Evolutionary conservation across 2,888 invertebrate species (phyloP).

Genomic region (Prenolepis imparis): DNA sequence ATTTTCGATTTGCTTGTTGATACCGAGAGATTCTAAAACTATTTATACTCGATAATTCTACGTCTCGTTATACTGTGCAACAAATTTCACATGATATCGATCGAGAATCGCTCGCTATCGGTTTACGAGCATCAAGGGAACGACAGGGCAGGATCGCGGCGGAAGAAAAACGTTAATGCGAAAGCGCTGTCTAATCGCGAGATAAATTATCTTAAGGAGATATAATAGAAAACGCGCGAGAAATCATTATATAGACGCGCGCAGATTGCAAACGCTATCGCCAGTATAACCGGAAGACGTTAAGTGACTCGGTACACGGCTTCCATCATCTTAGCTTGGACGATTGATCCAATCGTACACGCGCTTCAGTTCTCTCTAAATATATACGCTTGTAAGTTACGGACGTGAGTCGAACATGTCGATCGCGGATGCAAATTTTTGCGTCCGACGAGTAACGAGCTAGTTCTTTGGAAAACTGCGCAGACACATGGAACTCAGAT

Average conservation of each 20-base stretch:
- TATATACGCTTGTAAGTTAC: conserved; percentile 28
- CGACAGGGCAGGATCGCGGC: not conserved
- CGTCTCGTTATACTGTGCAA: conserved; percentile 18
- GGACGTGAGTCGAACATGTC: not conserved
- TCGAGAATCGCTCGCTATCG: conserved; percentile 17
- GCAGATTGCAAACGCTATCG: conserved; percentile 32
- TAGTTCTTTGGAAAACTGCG: conserved; percentile 41
- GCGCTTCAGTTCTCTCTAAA: not conserved
- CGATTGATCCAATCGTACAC: conserved; percentile 48
- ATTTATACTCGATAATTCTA: conserved; percentile 34
- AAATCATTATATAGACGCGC: conserved; percentile 35
- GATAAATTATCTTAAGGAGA: conserved; percentile 52
- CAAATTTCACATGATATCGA: conserved; percentile 39
- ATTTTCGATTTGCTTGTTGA: not conserved
- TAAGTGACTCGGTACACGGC: conserved; percentile 34
- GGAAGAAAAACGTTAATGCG: conserved; percentile 43
- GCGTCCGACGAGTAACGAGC: conserved; percentile 21
- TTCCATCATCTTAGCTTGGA: conserved; percentile 33
- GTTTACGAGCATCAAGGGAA: conserved; percentile 25
- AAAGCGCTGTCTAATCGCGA: conserved; percentile 54
- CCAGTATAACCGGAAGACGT: conserved; percentile 49
- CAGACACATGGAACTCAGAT: conserved; percentile 8
- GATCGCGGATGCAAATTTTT: conserved; percentile 36
- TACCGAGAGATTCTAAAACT: not conserved
- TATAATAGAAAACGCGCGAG: conserved; percentile 50